phyloP scores from a whole-genome alignment of 2,797 vertebrate genomes.

The Pelobates cultripes region DNA sequence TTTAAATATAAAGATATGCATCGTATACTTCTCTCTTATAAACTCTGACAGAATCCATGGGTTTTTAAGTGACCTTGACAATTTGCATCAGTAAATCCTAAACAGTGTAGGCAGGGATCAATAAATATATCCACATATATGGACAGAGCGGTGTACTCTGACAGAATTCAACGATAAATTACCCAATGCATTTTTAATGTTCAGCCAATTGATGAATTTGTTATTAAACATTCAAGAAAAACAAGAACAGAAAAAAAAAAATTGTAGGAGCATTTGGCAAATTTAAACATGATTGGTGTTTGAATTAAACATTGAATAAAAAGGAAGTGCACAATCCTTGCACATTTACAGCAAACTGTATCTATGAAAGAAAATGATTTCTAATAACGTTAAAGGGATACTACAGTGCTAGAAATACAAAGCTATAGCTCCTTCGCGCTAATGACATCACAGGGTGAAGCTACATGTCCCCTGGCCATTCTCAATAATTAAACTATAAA shows the following conservation, averaged over 20 bases:
- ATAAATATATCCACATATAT: background rate
- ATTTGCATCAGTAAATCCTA: background rate
- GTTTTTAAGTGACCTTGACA: background rate
- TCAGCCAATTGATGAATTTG: background rate
- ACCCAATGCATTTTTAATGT: background rate
- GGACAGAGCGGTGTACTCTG: background rate
- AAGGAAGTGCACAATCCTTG: no score
- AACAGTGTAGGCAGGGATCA: background rate
- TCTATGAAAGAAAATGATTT: no score
- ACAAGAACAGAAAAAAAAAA: background rate
- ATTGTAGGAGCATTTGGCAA: background rate
- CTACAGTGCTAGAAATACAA: no score
- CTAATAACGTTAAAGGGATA: no score
- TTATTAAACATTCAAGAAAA: slow-evolving; percentile 3
- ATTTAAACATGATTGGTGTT: background rate
- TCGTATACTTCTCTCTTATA: background rate
- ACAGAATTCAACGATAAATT: background rate
- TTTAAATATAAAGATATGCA: background rate
- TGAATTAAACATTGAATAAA: no score
- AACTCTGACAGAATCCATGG: background rate
- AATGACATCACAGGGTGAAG: no score
- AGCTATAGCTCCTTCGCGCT: no score
- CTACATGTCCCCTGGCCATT: no score
- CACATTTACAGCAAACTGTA: no score
- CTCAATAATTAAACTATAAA: no score